A percentile compares a stretch with the other conserved stretches of the same genome.
These are phyloP conservation scores for Gouania willdenowi DNA, from an alignment of 2,797 vertebrate genomes.

Conservation along the genomic window DNA sequence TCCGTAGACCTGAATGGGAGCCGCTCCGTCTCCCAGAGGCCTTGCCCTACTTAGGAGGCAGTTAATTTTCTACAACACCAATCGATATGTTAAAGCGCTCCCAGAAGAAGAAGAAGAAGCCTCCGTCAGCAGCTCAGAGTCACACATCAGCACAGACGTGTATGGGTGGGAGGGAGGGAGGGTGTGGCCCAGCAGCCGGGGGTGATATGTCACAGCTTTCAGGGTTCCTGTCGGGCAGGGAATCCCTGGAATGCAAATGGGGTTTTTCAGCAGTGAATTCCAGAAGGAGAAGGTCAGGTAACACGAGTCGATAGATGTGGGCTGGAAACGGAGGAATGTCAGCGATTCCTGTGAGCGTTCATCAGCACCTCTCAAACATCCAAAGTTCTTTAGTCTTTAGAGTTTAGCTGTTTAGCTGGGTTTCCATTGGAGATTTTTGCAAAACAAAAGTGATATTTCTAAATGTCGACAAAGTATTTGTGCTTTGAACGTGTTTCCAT, in stretches of 20 bases:
- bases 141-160: constrained; percentile 32
- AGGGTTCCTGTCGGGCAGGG: constrained; percentile 31
- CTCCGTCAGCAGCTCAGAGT: constrained; percentile 30
- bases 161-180: too few relatives aligned
- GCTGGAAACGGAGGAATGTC: constrained; percentile 28
- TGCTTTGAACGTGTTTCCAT: too few relatives aligned
- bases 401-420: too few relatives aligned
- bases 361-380: too few relatives aligned
- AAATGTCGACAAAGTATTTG: too few relatives aligned
- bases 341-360: constrained; percentile 3
- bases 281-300: constrained; percentile 34
- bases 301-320: constrained; percentile 15
- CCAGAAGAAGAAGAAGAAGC: constrained; percentile 30
- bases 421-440: too few relatives aligned
- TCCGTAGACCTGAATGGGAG: too few relatives aligned
- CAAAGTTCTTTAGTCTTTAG: too few relatives aligned
- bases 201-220: constrained; percentile 42
- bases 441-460: too few relatives aligned
- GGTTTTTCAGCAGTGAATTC: constrained; percentile 17
- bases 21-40: constrained; percentile 6
- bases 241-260: constrained; percentile 56
- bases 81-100: constrained; percentile 31
- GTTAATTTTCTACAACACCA: constrained; percentile 46
- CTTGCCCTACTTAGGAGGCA: constrained; percentile 10
- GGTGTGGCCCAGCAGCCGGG: too few relatives aligned